Conservation (phyloP, 2,113 vertebrate genomes). For the Phocoena phocoena region DNA sequence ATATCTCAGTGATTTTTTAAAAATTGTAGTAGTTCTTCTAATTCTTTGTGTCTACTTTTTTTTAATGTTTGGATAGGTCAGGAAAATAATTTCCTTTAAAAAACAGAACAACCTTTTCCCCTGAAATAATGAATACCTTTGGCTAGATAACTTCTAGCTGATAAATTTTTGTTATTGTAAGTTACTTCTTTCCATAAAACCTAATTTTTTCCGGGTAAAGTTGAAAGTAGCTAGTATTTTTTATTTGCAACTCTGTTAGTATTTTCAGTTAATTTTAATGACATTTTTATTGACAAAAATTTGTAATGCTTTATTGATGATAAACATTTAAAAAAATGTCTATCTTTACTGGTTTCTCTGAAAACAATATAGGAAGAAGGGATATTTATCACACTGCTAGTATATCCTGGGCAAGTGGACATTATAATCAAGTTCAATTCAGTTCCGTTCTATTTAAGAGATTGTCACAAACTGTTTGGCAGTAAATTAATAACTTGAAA, state of each 20-base stretch:
- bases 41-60: background rate
- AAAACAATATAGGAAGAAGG: background rate
- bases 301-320: background rate
- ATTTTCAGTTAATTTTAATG: background rate
- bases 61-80: background rate
- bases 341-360: background rate
- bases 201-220: background rate
- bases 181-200: background rate
- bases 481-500: conserved; percentile 25
- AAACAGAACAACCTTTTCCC: background rate
- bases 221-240: conserved; percentile 3
- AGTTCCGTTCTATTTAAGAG: background rate
- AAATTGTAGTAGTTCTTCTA: background rate
- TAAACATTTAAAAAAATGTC: background rate
- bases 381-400: background rate
- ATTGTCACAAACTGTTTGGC: background rate
- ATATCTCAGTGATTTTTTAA: background rate
- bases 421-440: background rate
- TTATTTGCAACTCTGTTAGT: background rate
- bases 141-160: background rate
- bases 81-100: conserved; percentile 14
- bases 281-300: background rate
- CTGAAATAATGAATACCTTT: background rate
- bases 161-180: background rate
- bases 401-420: background rate